phyloP scores from a whole-genome alignment of 2,113 vertebrate species.

The Calidris pugnax region DNA sequence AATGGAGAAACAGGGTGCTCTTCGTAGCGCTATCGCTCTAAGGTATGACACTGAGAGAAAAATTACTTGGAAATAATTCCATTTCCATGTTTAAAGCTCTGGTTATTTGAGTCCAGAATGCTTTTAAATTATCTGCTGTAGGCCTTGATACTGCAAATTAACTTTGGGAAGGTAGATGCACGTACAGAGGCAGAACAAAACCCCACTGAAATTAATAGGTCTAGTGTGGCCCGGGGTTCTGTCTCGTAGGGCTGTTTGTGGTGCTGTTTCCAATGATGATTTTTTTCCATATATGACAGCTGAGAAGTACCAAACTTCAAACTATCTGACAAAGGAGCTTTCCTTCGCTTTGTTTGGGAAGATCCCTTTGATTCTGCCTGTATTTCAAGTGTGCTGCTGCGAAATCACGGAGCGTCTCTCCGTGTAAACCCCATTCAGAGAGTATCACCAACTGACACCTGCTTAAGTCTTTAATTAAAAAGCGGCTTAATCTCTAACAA shows the following conservation, averaged over 20 bases:
- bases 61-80: neutral
- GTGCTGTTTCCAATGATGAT: neutral
- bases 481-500: slow-evolving; percentile 43
- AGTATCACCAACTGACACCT: slow-evolving; percentile 34
- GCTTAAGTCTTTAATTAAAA: slow-evolving; percentile 64
- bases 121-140: neutral
- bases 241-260: neutral
- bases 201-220: neutral
- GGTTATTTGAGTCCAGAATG: neutral
- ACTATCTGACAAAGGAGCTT: neutral
- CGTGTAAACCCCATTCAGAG: slow-evolving; percentile 31
- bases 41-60: neutral
- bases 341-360: neutral
- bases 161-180: neutral
- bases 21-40: neutral
- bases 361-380: slow-evolving; percentile 40
- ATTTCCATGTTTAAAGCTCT: neutral
- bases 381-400: neutral
- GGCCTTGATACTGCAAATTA: neutral
- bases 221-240: neutral
- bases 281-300: neutral
- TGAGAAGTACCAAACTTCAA: slow-evolving; percentile 7
- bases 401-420: neutral
- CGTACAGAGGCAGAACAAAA: neutral
- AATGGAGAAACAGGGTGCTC: neutral